These are phyloP conservation scores for Rissa tridactyla DNA, from an alignment of 2,113 vertebrate genomes.

Conservation along the genomic window DNA sequence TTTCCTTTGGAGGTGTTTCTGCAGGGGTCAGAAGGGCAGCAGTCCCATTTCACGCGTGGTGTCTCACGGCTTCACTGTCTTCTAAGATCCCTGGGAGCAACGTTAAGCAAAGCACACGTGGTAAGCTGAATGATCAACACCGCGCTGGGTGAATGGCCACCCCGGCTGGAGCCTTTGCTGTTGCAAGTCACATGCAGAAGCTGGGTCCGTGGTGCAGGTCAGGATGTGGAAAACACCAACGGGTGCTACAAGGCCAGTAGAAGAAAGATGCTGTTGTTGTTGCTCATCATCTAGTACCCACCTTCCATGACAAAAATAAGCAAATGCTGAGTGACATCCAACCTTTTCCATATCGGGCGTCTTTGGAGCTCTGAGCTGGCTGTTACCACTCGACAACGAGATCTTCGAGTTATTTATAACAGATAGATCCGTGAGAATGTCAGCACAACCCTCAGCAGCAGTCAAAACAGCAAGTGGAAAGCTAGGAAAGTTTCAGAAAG, in stretches of 20 bases:
- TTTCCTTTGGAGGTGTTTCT: background rate
- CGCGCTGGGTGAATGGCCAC: background rate
- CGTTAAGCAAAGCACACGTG: background rate
- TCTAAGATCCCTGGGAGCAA: background rate
- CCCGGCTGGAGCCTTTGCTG: background rate
- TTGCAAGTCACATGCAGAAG: background rate
- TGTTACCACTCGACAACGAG: background rate
- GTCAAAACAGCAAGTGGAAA: slow-evolving; percentile 2
- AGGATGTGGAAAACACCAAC: background rate
- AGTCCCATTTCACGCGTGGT: background rate
- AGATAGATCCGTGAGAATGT: background rate
- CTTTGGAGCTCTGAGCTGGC: background rate
- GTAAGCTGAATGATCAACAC: background rate
- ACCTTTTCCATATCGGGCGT: background rate
- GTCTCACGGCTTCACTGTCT: background rate
- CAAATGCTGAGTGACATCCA: background rate
- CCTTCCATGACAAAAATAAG: background rate
- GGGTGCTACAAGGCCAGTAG: background rate
- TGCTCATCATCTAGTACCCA: background rate
- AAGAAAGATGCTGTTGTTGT: background rate
- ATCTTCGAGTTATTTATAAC: background rate
- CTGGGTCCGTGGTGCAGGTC: background rate
- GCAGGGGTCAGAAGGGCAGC: background rate
- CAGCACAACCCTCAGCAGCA: background rate
- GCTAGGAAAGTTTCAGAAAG: background rate